Evolutionary conservation across 1,140 invertebrate species (phyloP), one percentile per base, ranked within the genome.

Genomic region (Formica exsecta): DNA sequence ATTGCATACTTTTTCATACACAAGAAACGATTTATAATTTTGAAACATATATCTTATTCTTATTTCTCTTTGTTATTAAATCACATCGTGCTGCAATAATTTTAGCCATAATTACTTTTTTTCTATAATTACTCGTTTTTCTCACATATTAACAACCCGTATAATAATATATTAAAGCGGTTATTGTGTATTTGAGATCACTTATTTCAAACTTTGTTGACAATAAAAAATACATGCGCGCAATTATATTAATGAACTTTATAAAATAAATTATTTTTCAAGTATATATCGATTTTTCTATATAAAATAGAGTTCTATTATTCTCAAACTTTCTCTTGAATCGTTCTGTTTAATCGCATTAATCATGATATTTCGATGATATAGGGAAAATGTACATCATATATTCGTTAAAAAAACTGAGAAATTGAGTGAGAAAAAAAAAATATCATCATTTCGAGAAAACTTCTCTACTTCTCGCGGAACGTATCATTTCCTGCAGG

Each of bases 401-500:
- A 4, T 32, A 36, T 41, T 36, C 32, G 62, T 29, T 51, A 19
- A 25, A 32, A 32, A 32, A 79, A 22, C 41, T 36, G 54, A 19
- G 16, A 61, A 61, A 19, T 66, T 36, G 32, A 6, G 36, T 11
- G 75, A 64, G 38, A 32, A 66, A 77, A 32, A 32, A 29, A 71
- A 80, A 59, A 71, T 71, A 81, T 59, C 2, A 19, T n/a, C 32
- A 22, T 57, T 68, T 76, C 86, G 36, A 29, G 80, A 57, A 59
- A 70, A 71, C 64, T 71, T 48, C 29, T 25, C n/a, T 22, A 57
- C 22, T n/a, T n/a, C n/a, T 0, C 22, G 71, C 51, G 9, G 61
- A 48, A 48, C 51, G 62, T 57, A 32, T 51, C 61, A 68, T 75
- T 87, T 84, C 86, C 62, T 84, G 68, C 61, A 59, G 68, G 65